Evolutionary conservation across 2,113 vertebrate genomes (phyloP).

Genomic region (Cynoglossus semilaevis): DNA sequence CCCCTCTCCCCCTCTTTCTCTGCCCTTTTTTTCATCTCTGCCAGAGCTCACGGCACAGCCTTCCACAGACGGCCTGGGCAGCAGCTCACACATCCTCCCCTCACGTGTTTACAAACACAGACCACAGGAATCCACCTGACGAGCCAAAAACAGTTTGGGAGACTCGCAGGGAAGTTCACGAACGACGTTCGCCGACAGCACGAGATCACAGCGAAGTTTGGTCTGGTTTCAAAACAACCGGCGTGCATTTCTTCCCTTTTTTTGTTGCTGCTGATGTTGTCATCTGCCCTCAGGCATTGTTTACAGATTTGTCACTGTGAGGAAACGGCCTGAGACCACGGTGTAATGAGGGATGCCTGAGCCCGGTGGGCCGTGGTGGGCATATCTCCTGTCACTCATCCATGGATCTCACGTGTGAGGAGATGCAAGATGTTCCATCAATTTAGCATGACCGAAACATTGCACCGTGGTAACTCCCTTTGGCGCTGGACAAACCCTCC

Average conservation of each 20-base stretch:
- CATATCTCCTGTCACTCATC: conserved; percentile 31
- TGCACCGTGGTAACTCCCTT: conserved; percentile 34
- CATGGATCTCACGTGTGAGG: conserved; percentile 19
- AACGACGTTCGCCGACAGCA: conserved; percentile 12
- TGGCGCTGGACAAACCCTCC: conserved; percentile 49
- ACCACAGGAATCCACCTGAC: conserved; percentile 64
- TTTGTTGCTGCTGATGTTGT: conserved; percentile 8
- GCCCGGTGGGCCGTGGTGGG: conserved; percentile 5
- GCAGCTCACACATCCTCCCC: conserved; percentile 34
- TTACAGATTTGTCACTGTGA: conserved; percentile 30
- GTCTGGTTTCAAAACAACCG: conserved; percentile 17
- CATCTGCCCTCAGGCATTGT: conserved; percentile 9
- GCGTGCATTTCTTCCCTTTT: conserved; percentile 7
- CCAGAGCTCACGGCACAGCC: conserved; percentile 21
- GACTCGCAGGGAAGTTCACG: background rate
- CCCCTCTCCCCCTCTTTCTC: background rate
- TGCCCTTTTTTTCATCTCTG: conserved; percentile 12
- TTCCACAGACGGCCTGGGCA: conserved; percentile 29
- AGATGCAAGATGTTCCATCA: conserved; percentile 38
- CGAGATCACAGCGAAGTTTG: conserved; percentile 31
- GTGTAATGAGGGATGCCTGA: conserved; percentile 44
- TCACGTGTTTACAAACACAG: conserved; percentile 60
- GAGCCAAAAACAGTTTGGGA: conserved; percentile 35
- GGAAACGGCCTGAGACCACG: conserved; percentile 32
- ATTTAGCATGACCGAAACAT: conserved; percentile 48